phyloP scores from a whole-genome alignment of 2,113 vertebrate species.

The Microcebus ravelobensis region DNA sequence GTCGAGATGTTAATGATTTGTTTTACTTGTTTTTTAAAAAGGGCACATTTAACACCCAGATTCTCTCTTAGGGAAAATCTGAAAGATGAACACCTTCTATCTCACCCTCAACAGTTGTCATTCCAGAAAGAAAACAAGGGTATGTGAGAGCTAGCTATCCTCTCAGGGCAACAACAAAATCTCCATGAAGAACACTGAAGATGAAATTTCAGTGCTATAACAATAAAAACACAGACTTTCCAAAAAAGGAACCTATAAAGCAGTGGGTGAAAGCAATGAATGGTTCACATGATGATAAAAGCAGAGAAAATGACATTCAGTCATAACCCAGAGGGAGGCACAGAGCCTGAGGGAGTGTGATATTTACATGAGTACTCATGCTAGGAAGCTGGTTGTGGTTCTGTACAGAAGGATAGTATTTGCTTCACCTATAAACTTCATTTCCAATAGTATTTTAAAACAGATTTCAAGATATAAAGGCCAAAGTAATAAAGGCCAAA shows the following conservation, averaged over 20 bases:
- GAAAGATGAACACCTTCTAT: background rate
- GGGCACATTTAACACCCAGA: background rate
- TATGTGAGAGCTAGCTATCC: background rate
- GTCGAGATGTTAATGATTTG: background rate
- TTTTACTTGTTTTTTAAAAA: background rate
- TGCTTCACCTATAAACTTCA: slow-evolving; percentile 84
- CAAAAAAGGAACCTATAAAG: slow-evolving; percentile 23
- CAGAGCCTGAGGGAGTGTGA: slow-evolving; percentile 52
- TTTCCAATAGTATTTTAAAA: slow-evolving; percentile 49
- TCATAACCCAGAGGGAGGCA: slow-evolving; percentile 47
- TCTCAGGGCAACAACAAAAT: background rate
- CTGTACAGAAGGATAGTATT: background rate
- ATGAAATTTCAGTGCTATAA: background rate
- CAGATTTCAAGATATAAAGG: background rate
- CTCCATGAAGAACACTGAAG: background rate
- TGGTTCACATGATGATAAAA: slow-evolving; percentile 39
- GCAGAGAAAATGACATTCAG: slow-evolving; percentile 63
- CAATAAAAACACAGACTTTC: background rate
- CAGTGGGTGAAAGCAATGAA: slow-evolving; percentile 34
- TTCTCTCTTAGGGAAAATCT: background rate
- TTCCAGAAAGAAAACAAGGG: background rate
- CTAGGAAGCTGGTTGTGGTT: slow-evolving; percentile 50
- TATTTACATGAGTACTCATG: slow-evolving; percentile 74
- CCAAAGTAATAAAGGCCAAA: background rate
- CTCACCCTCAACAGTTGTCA: background rate